These are phyloP conservation scores for Sandelia bainsii DNA, from an alignment of 2,797 vertebrate species.

Conservation along the genomic window DNA sequence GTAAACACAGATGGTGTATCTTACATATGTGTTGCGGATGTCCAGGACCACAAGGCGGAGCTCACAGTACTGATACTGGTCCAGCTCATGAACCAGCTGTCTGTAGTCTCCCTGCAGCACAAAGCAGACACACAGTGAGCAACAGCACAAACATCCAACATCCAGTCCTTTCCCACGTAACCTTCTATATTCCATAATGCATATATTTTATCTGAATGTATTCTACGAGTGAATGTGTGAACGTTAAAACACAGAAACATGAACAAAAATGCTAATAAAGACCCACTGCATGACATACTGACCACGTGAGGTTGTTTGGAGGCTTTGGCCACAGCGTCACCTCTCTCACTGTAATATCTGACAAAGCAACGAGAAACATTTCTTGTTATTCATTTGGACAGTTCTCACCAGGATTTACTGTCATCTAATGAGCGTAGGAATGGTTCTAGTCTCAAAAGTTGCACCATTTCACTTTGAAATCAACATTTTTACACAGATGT, in stretches of 20 bases:
- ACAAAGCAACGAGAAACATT: conserved; percentile 16
- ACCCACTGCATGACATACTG: conserved; percentile 63
- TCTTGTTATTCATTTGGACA: background rate
- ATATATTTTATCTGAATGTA: too few species aligned
- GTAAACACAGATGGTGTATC: conserved; percentile 1
- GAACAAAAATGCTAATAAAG: background rate
- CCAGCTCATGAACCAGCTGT: conserved; percentile 91
- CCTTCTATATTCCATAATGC: too few species aligned
- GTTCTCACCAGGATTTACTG: background rate
- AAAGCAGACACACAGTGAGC: background rate
- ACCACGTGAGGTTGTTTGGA: conserved; percentile 92
- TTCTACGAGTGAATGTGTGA: too few species aligned
- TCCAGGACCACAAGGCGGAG: conserved; percentile 90
- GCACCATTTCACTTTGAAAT: too few species aligned
- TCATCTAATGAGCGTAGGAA: background rate
- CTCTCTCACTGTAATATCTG: conserved; percentile 92
- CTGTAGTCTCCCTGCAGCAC: conserved; percentile 89
- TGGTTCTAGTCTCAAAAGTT: too few species aligned
- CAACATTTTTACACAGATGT: too few species aligned
- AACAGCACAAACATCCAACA: background rate
- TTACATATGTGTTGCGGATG: conserved; percentile 90
- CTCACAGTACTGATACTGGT: conserved; percentile 89
- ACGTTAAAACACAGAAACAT: background rate
- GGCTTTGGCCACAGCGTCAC: conserved; percentile 92
- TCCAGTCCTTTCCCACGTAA: background rate